Evolutionary conservation across 2,797 vertebrate species (phyloP), one percentile per base, ranked within the genome.

Genomic region (Allobates femoralis): DNA sequence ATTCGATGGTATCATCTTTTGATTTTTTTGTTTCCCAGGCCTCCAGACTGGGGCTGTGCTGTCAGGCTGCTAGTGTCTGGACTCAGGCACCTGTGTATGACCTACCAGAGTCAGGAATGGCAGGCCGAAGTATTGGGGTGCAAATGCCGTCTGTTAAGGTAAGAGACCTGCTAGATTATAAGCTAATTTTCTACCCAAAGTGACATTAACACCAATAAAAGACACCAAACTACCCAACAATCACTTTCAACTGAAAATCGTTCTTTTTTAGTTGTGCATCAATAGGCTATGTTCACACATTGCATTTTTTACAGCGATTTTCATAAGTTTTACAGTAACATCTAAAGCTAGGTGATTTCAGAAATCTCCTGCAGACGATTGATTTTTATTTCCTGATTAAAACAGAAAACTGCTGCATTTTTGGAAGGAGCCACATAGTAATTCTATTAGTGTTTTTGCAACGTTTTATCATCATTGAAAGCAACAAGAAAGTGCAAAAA

Each of bases 111-210:
- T 21, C 37, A 12, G 60, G 58, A 30, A 0, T 30, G 58, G 0
- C 7, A 16, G 34, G 51, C 15, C 60, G 60, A 50, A 66, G 11
- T 32, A 26, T 50, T 21, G 26, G 21, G 46, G 14, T 80, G 37
- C n/a, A 18, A 64, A 66, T 80, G 58, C 79, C 79, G n/a, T 12
- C 60, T 28, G 3, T 26, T 41, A 30, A 26, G 60, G 79, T 80
- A 80, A 66, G 32, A 28, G 32, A 26, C 41, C 6, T 21, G 4
- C 18, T 37, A 41, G 0, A 71, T 23, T 19, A 41, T 12, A 71
- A 8, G 5, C 67, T 71, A 14, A 14, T 14, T 26, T 62, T n/a
- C 56, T 10, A n/a, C 23, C 10, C n/a, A 12, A 62, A 28, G 56
- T 7, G 51, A 53, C 51, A 15, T 3, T 53, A 62, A 62, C 10